Evolutionary conservation across 2,113 vertebrate species (phyloP).

Genomic region (Struthio camelus): DNA sequence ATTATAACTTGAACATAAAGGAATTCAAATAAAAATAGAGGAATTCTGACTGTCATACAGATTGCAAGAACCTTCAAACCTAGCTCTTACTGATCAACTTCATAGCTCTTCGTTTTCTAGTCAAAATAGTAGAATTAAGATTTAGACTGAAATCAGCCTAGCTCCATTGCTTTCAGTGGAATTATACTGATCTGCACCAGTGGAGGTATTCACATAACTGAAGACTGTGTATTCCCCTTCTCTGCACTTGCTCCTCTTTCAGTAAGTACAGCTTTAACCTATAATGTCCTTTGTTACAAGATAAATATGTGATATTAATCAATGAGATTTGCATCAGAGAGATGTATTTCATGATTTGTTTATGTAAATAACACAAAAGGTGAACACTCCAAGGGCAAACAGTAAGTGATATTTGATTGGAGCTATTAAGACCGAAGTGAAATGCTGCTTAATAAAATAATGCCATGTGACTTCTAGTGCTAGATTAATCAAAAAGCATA

Average conservation of each 20-base stretch:
- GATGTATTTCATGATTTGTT: constrained; percentile 45
- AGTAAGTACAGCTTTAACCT: constrained; percentile 24
- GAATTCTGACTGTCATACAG: background rate
- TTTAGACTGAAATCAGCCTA: background rate
- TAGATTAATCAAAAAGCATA: constrained; percentile 38
- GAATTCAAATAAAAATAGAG: background rate
- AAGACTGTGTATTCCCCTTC: background rate
- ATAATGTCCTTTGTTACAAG: constrained; percentile 16
- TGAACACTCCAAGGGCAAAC: constrained; percentile 48
- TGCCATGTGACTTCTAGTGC: background rate
- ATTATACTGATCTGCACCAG: background rate
- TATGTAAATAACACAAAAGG: constrained; percentile 46
- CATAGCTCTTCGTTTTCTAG: background rate
- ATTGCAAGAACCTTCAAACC: background rate
- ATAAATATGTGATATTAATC: constrained; percentile 48
- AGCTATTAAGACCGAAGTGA: background rate
- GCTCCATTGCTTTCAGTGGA: background rate
- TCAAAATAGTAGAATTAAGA: background rate
- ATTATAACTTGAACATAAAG: background rate
- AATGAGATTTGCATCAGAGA: constrained; percentile 39
- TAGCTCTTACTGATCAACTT: background rate
- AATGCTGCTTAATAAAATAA: constrained; percentile 45
- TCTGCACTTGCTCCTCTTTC: background rate
- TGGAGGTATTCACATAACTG: background rate
- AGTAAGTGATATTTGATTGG: constrained; percentile 48